Base-by-base conservation (phyloP, 2,888 invertebrate species). In the Lycaena phlaeas region DNA sequence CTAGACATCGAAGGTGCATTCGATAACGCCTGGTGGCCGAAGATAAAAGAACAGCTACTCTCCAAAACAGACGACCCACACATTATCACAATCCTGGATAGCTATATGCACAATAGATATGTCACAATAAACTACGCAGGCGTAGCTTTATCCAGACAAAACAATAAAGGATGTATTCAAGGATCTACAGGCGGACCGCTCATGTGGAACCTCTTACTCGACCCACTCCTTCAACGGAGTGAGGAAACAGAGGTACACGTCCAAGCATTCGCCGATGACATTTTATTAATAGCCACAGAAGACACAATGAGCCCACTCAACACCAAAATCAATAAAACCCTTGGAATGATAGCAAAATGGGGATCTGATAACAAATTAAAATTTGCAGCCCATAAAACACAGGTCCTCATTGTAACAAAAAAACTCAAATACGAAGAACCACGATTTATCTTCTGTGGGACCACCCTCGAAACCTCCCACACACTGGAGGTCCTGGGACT, bases 361-460 rank as follows among this genome's bases (percentile, higher is more conserved):
- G 29, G 29, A 6, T 2, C 1, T 2, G 7, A 7, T 9, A 30
- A 15, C 11, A 48, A 38, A 9, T 11, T 38, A 2, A 42, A 29
- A 1, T 41, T 40, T 11, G 42, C 43, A 3, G 18, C 39, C 3
- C 38, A 39, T 1, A 44, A 44, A 10, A 49, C 42, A 1, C n/a
- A 28, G 5, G 38, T 42, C 0, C 38, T 48, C 22, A 6, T 44
- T 0, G 6, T 43, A 1, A 48, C 43, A 4, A 39, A 26, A 2
- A 41, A 41, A 18, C 12, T 40, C 0, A 42, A 44, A 11, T 36
- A 30, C 11, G 30, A 41, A 9, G 14, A 17, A 2, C 38, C 43
- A 11, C 12, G 7, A 6, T 12, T 44, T 1, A 18, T 1, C 9
- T 42, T 41, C 38, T n/a, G 11, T 3, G 39, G 41, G 4, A 11